phyloP scores from a whole-genome alignment of 2,888 invertebrate species.

The Acanthacorydalis orientalis region DNA sequence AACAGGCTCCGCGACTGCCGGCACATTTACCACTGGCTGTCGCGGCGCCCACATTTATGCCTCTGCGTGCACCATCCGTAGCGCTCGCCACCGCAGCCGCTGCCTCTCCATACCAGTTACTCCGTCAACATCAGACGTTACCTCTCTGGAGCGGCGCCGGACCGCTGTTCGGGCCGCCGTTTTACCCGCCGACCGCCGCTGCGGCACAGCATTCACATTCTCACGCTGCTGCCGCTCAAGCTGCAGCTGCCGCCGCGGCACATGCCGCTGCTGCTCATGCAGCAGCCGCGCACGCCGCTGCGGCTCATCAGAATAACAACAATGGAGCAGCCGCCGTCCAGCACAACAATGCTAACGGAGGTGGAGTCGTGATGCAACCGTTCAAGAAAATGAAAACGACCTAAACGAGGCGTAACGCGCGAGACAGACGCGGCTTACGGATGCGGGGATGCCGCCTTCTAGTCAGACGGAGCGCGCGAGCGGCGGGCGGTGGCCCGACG shows the following conservation, averaged over 20 bases:
- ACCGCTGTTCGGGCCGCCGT: slow-evolving; percentile 15
- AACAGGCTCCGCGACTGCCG: slow-evolving; percentile 28
- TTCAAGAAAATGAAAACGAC: slow-evolving; percentile 86
- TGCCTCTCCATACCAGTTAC: slow-evolving; percentile 19
- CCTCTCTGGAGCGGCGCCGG: slow-evolving; percentile 8
- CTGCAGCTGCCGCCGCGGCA: slow-evolving; percentile 35
- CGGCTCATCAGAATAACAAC: slow-evolving; percentile 28
- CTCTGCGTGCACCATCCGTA: slow-evolving; percentile 15
- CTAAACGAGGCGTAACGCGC: slow-evolving; percentile 25
- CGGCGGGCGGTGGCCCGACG: slow-evolving; percentile 15
- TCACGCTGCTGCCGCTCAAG: slow-evolving; percentile 20
- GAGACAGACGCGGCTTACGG: neutral
- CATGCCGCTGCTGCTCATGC: slow-evolving; percentile 33
- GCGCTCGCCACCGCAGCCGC: slow-evolving; percentile 19
- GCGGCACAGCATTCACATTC: slow-evolving; percentile 26
- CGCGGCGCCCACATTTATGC: slow-evolving; percentile 13
- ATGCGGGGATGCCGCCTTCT: slow-evolving; percentile 4
- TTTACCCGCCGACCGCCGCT: slow-evolving; percentile 20
- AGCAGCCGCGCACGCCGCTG: slow-evolving; percentile 26
- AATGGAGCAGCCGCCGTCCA: slow-evolving; percentile 15
- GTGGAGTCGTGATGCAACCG: slow-evolving; percentile 47
- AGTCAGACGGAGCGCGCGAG: slow-evolving; percentile 23
- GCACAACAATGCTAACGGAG: no score
- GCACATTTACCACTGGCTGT: slow-evolving; percentile 12
- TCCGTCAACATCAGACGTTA: slow-evolving; percentile 10